phyloP scores from a whole-genome alignment of 2,113 vertebrate genomes.

The Phainopepla nitens region DNA sequence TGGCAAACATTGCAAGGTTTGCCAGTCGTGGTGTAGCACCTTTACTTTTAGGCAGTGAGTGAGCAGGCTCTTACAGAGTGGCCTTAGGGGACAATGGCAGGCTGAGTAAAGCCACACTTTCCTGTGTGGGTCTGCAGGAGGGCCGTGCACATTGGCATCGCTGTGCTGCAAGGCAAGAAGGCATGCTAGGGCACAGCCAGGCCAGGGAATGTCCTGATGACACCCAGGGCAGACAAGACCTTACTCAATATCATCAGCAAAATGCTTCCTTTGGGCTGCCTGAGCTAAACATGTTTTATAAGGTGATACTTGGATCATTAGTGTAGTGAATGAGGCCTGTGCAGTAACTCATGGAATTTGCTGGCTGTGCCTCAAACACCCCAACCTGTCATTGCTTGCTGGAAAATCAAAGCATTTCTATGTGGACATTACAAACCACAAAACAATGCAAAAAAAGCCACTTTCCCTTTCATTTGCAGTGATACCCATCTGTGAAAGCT shows the following conservation, averaged over 20 bases:
- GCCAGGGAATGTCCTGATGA: not conserved
- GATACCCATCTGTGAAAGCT: not conserved
- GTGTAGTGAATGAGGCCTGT: not conserved
- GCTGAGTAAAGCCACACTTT: not conserved
- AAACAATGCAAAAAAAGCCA: not conserved
- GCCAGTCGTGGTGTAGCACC: not conserved
- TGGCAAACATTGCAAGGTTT: not conserved
- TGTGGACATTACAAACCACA: not conserved
- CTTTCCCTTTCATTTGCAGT: not conserved
- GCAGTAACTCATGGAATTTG: not conserved
- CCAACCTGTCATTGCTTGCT: not conserved
- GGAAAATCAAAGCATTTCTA: not conserved
- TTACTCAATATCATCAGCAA: not conserved
- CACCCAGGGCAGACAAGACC: not conserved
- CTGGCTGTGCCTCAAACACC: not conserved
- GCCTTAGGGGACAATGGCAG: not conserved
- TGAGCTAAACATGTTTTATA: not conserved
- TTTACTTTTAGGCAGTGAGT: not conserved
- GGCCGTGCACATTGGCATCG: accelerated
- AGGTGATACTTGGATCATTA: not conserved
- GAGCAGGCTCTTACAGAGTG: not conserved
- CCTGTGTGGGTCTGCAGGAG: not conserved
- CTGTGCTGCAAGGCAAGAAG: not conserved
- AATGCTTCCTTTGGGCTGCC: not conserved
- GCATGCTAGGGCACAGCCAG: not conserved